These are phyloP conservation scores for Semotilus atromaculatus DNA, from an alignment of 2,797 vertebrate species.

Conservation along the genomic window DNA sequence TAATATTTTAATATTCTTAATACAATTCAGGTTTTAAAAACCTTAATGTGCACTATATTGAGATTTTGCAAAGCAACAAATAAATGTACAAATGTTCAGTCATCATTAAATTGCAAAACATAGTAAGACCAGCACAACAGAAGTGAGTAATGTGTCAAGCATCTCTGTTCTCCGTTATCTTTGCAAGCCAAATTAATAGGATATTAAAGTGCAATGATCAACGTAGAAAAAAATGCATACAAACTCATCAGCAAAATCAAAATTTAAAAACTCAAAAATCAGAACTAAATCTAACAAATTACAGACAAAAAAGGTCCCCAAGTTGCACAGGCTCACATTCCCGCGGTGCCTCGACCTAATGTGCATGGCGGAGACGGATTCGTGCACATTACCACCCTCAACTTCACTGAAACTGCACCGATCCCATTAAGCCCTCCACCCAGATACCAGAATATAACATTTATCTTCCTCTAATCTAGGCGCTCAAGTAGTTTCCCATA, in stretches of 20 bases:
- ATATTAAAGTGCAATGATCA: neutral
- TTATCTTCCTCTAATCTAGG: constrained; percentile 45
- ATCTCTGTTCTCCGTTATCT: neutral
- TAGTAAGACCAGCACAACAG: neutral
- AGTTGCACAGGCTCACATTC: constrained; percentile 35
- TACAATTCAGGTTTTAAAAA: neutral
- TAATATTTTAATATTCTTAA: neutral
- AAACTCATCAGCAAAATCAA: neutral
- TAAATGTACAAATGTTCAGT: neutral
- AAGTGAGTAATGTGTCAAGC: neutral
- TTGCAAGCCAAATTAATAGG: neutral
- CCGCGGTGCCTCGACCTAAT: constrained; percentile 34
- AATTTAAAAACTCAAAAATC: too few relatives aligned
- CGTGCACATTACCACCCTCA: constrained; percentile 35
- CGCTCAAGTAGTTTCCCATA: constrained; percentile 45
- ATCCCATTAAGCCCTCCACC: constrained; percentile 31
- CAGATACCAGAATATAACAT: constrained; percentile 45
- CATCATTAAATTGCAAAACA: neutral
- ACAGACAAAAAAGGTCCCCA: neutral
- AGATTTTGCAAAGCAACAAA: neutral
- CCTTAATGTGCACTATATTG: neutral
- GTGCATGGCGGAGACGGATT: constrained; percentile 35
- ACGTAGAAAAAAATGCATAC: neutral
- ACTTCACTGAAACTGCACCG: constrained; percentile 39
- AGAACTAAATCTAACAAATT: neutral